Evolutionary conservation across 2,888 invertebrate genomes (phyloP), one percentile per base, ranked within the genome.

Genomic region (Taphrorychus bicolor): DNA sequence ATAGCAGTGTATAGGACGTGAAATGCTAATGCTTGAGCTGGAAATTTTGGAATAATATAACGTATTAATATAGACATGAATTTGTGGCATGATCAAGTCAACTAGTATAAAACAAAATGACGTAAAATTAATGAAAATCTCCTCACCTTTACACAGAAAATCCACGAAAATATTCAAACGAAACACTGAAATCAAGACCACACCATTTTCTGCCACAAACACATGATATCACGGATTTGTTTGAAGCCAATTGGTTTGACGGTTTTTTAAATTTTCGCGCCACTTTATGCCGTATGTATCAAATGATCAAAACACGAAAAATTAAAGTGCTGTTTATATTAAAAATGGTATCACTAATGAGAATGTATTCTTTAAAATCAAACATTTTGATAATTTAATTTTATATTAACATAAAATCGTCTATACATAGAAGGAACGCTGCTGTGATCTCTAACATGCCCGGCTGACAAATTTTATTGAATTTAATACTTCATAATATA

Each of bases 191-290:
- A 72, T 73, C 72, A 73, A 73, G 72, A 73, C 70, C 82, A 82
- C 80, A 82, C 82, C 82, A 82, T 82, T 81, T 81, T 82, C 78
- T 81, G 81, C 80, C 81, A 81, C 80, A 78, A 80, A 81, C 82
- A 82, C 82, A 82, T 81, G 82, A 82, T 82, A 78, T 77, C 76
- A 75, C 73, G 71, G 76, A 77, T 77, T 78, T 78, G 78, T 79
- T 78, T 77, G 77, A 74, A 74, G 76, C 76, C 73, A 62, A 73
- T 74, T 70, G 70, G 73, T 71, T 71, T 70, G 53, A 61, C 62
- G 62, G 5, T 32, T 7, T 60, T 73, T 76, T 70, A 68, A 74
- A 74, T 63, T 72, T 75, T 76, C 76, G 63, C 76, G 76, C 76
- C 74, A 40, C 21, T 21, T 19, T 41, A 52, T 22, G n/a, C n/a